phyloP scores from a whole-genome alignment of 2,888 invertebrate genomes.

The Myopa testacea region DNA sequence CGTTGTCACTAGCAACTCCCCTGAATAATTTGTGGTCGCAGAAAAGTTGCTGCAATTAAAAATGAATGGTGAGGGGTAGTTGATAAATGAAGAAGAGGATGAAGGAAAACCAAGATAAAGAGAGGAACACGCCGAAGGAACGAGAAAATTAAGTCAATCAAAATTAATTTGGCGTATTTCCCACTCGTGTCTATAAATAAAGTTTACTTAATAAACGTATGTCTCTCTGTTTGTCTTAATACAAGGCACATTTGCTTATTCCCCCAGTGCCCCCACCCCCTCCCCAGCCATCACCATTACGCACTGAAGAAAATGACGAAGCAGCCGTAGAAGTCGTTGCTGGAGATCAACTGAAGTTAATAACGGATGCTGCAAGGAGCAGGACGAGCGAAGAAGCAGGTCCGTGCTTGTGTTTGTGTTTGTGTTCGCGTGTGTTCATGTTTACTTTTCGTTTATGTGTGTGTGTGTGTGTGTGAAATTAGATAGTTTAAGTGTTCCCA shows the following conservation, averaged over 20 bases:
- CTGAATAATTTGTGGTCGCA: not conserved
- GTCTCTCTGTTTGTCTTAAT: not conserved
- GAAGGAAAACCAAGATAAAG: not conserved
- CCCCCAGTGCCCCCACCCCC: not conserved
- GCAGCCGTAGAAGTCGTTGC: not conserved
- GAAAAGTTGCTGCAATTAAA: not conserved
- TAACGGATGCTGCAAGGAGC: not conserved
- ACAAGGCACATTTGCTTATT: not conserved
- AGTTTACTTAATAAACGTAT: no score
- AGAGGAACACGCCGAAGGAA: not conserved
- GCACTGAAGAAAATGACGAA: not conserved
- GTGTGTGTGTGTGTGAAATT: not conserved
- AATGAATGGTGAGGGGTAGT: not conserved
- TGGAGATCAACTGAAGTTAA: slow-evolving; percentile 5
- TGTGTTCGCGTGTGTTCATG: not conserved
- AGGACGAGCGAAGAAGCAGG: not conserved
- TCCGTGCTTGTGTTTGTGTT: not conserved
- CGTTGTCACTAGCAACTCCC: not conserved
- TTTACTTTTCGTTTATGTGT: not conserved
- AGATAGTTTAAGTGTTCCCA: not conserved
- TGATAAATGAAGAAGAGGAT: not conserved
- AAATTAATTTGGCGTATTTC: slow-evolving; percentile 10
- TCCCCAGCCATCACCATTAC: not conserved
- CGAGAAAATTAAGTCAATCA: not conserved
- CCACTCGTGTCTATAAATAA: not conserved